phyloP scores from a whole-genome alignment of 2,113 vertebrate genomes.

The Fregata magnificens region DNA sequence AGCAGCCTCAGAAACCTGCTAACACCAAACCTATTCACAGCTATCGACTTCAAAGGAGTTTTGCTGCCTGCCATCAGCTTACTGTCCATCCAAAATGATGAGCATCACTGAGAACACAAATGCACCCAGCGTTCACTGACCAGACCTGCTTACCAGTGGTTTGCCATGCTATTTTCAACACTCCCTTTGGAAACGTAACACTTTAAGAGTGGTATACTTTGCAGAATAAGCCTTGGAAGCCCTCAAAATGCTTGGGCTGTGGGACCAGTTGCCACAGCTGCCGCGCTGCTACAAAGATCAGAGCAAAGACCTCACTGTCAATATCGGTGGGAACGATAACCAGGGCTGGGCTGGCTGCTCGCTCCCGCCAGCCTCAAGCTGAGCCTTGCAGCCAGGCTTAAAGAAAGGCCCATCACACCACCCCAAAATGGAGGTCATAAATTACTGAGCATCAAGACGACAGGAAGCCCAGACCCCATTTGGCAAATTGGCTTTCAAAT shows the following conservation, averaged over 20 bases:
- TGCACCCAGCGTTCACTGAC: background rate
- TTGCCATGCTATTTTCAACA: background rate
- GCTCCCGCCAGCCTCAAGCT: background rate
- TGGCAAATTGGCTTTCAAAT: background rate
- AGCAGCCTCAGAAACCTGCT: background rate
- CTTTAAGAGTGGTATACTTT: background rate
- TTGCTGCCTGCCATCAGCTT: background rate
- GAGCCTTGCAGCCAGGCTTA: background rate
- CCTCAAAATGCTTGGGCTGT: background rate
- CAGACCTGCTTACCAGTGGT: background rate
- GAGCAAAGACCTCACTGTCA: background rate
- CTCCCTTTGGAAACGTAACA: background rate
- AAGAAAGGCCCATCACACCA: background rate
- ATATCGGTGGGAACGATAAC: background rate
- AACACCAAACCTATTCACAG: conserved; percentile 8
- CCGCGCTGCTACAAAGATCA: background rate
- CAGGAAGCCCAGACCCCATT: background rate
- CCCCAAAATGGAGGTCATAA: background rate
- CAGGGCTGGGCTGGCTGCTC: background rate
- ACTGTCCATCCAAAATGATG: background rate
- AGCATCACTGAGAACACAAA: background rate
- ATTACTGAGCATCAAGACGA: conserved; percentile 1
- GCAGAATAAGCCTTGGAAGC: background rate
- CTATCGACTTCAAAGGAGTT: conserved; percentile 5
- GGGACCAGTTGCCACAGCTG: background rate